Conservation (phyloP, 2,113 vertebrate species). For the Puntigrus tetrazona region DNA sequence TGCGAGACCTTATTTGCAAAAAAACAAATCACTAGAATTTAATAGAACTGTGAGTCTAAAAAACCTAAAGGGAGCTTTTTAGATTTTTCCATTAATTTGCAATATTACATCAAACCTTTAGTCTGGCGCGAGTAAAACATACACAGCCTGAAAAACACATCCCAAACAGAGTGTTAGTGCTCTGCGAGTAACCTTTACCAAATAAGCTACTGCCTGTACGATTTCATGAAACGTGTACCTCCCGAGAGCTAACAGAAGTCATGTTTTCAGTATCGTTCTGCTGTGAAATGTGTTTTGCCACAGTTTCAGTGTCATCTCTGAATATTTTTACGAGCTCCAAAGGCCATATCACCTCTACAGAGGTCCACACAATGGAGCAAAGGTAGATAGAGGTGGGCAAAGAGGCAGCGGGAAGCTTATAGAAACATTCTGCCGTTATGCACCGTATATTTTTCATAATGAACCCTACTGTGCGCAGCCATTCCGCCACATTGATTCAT, state of each 20-base stretch:
- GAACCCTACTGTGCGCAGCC: constrained; percentile 46
- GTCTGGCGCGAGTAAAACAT: neutral
- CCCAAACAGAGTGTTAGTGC: constrained; percentile 37
- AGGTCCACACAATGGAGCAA: constrained; percentile 31
- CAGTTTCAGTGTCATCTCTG: constrained; percentile 50
- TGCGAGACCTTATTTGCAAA: neutral
- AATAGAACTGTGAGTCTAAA: neutral
- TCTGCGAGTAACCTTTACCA: constrained; percentile 53
- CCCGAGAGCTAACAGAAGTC: constrained; percentile 42
- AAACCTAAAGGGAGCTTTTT: neutral
- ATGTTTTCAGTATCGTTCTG: constrained; percentile 43
- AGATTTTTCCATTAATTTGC: neutral
- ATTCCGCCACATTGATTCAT: constrained; percentile 50
- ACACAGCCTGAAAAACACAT: constrained; percentile 43
- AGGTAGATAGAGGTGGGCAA: constrained; percentile 25
- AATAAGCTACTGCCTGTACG: constrained; percentile 52
- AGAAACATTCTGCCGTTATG: constrained; percentile 31
- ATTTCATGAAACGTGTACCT: constrained; percentile 50
- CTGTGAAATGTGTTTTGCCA: constrained; percentile 55
- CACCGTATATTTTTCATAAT: constrained; percentile 43
- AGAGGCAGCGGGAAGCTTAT: constrained; percentile 24
- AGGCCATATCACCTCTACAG: constrained; percentile 30
- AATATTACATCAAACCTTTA: neutral
- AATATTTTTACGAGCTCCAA: constrained; percentile 37
- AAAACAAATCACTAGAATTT: neutral